Conservation (phyloP, 2,797 vertebrate species). For the Benthosema pterotum region DNA sequence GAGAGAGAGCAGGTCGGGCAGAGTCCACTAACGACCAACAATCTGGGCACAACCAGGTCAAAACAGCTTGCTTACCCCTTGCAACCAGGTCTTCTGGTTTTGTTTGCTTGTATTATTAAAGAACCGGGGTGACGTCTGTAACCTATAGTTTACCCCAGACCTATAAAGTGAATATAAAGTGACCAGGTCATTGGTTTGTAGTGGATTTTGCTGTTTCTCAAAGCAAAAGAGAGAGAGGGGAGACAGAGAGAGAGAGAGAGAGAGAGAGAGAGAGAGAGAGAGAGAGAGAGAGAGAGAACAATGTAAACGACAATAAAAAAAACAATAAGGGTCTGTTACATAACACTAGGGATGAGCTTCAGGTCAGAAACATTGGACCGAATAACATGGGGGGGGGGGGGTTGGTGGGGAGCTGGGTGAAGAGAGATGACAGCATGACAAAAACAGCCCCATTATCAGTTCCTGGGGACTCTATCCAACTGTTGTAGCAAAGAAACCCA, state of each 20-base stretch:
- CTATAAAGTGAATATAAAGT: no score
- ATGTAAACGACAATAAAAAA: slow-evolving; percentile 20
- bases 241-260: slow-evolving; percentile 1
- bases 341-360: slow-evolving; percentile 45
- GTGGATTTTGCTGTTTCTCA: no score
- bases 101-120: no score
- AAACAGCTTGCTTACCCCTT: no score
- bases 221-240: slow-evolving; percentile 7
- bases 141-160: no score
- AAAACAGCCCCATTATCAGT: slow-evolving; percentile 9
- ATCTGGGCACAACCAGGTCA: no score
- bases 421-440: slow-evolving; percentile 31
- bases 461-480: slow-evolving; percentile 6
- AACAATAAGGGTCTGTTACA: slow-evolving; percentile 46
- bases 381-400: slow-evolving; percentile 34
- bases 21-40: no score
- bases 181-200: no score
- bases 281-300: slow-evolving; percentile 25
- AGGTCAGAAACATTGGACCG: slow-evolving; percentile 51
- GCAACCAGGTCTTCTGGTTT: no score
- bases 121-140: no score
- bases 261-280: slow-evolving; percentile 1
- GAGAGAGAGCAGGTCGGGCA: no score
- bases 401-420: slow-evolving; percentile 32
- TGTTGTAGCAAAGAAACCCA: slow-evolving; percentile 11